Base-by-base conservation (phyloP, 1,140 invertebrate genomes). In the Drosophila dunni region DNA sequence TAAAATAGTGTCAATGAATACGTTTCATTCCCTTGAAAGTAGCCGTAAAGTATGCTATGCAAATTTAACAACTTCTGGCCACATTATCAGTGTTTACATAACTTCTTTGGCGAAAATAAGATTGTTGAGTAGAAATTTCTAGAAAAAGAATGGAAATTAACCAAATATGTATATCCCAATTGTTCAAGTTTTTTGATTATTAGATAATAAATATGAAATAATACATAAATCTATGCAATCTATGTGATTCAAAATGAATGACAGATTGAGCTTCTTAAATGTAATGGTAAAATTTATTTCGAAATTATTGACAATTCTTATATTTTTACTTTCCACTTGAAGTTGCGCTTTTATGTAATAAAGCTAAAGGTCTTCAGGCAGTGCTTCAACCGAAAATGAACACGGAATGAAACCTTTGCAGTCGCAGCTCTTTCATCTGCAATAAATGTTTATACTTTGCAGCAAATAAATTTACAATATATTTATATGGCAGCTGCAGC, bases 381-480 rank as follows among this genome's bases (percentile, higher is more conserved):
- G 17, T n/a, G 17, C 10, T 29, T 3, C 3, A 20, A 11, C 15
- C 36, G 8, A 36, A 11, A 15, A 7, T 56, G 8, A 20, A 40
- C 34, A 10, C 33, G 7, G 15, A 54, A 38, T 20, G 51, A 17
- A 38, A 13, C 29, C 36, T 33, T 15, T 29, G 40, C 24, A 36
- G 34, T 33, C 9, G 51, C n/a, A 40, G 38, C 54, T 51, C 60
- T 71, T 65, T 65, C 40, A 65, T 65, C 71, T 58, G 8, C 60
- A 53, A 40, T 34, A 40, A 38, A 36, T 53, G 54, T 50, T 58
- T 72, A 60, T 66, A 60, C 38, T 75, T 62, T 62, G 44, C 17
- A 29, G 53, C 38, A 62, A 64, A 76, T 81, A 85, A 78, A 79
- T 79, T 74, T 70, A 64, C 71, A 70, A 86, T 79, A 79, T 81